Percentiles rank a stretch among this genome's conserved stretches.
Evolutionary conservation across 2,888 invertebrate species (phyloP).

Genomic region (Tiphia femorata): DNA sequence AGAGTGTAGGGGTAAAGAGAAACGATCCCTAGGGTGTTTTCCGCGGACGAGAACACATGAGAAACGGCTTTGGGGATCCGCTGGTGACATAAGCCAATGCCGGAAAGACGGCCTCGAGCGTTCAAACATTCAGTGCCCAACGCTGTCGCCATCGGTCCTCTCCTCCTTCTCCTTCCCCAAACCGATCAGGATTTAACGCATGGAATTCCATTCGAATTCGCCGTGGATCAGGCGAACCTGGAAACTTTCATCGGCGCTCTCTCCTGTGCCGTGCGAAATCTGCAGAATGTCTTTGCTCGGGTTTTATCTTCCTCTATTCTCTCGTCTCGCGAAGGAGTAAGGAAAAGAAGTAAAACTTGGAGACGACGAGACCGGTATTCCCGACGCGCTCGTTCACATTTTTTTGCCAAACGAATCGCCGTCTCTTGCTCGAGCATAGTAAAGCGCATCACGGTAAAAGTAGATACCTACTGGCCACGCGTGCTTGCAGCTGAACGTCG

Average conservation of each 20-base stretch:
- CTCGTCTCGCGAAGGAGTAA: not conserved
- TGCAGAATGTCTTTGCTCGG: not conserved
- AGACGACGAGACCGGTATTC: not conserved
- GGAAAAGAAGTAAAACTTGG: not conserved
- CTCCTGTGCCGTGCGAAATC: no score
- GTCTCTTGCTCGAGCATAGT: no score
- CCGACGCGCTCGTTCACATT: no score
- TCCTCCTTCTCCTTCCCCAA: no score
- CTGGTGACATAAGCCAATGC: not conserved
- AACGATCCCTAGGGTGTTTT: slow-evolving; percentile 6
- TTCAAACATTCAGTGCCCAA: slow-evolving; percentile 15
- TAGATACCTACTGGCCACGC: no score
- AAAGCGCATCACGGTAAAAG: no score
- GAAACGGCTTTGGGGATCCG: slow-evolving; percentile 24
- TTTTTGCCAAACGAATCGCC: no score
- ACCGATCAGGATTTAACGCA: no score
- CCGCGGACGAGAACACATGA: slow-evolving; percentile 11
- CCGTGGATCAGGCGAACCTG: no score
- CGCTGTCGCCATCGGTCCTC: not conserved
- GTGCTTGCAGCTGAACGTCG: no score
- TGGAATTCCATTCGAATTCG: no score
- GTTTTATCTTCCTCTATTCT: not conserved
- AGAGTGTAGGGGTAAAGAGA: not conserved
- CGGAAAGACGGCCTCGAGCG: not conserved
- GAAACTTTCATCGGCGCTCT: no score